Conservation (phyloP, 2,888 invertebrate genomes). For the Lamproptera curius region DNA sequence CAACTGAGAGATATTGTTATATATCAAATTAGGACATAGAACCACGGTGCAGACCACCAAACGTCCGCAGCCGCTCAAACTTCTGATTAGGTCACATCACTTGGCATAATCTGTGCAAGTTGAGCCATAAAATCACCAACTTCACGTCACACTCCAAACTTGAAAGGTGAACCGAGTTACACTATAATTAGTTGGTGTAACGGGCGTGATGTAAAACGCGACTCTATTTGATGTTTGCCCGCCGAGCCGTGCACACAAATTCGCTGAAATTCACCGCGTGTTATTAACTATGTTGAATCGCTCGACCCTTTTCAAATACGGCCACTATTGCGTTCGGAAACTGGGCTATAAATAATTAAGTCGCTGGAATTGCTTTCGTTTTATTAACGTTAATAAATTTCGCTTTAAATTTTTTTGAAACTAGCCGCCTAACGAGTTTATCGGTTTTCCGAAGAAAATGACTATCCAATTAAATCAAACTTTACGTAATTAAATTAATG, state of each 20-base stretch:
- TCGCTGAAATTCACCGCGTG: constrained; percentile 26
- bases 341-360: constrained; percentile 5
- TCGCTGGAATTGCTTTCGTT: background rate
- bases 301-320: constrained; percentile 22
- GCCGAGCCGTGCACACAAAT: constrained; percentile 25
- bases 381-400: no score
- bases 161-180: constrained; percentile 19
- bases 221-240: constrained; percentile 35
- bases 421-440: no score
- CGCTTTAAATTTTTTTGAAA: no score
- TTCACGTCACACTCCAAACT: constrained; percentile 12
- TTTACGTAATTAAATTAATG: no score
- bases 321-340: background rate
- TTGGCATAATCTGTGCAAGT: constrained; percentile 12
- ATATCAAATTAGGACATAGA: background rate
- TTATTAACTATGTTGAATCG: constrained; percentile 32
- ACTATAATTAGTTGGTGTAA: constrained; percentile 20
- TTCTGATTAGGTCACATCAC: constrained; percentile 17
- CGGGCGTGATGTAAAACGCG: constrained; percentile 14
- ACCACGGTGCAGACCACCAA: background rate
- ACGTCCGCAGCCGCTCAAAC: constrained; percentile 4
- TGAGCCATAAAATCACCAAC: constrained; percentile 18
- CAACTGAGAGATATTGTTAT: no score
- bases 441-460: no score
- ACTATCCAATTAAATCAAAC: no score